phyloP scores from a whole-genome alignment of 1,140 invertebrate genomes.

The Eueides isabella region DNA sequence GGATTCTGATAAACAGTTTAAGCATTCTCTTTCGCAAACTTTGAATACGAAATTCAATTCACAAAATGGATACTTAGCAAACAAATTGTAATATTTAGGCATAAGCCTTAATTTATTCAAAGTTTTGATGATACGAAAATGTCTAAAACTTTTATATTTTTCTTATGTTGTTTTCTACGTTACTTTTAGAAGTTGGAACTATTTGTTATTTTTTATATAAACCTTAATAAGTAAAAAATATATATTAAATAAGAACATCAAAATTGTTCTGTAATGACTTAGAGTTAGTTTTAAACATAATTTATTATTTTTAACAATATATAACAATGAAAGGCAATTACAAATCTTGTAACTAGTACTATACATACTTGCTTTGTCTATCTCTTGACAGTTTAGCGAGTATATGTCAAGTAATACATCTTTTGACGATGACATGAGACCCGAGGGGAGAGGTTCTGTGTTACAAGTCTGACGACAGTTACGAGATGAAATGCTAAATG shows the following conservation, averaged over 20 bases:
- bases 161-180: background rate
- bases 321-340: constrained; percentile 11
- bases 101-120: constrained; percentile 10
- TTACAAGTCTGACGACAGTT: constrained; percentile 9
- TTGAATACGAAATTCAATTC: constrained; percentile 46
- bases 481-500: background rate
- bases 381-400: constrained; percentile 1
- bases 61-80: constrained; percentile 32
- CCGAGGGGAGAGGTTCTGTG: constrained; percentile 18
- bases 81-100: constrained; percentile 26
- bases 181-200: too few species aligned
- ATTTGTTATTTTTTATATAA: too few species aligned
- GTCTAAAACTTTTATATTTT: background rate
- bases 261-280: too few species aligned
- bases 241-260: too few species aligned
- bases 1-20: constrained; percentile 48
- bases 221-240: too few species aligned
- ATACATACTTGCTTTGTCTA: background rate
- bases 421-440: constrained; percentile 26
- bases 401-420: constrained; percentile 20
- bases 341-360: background rate
- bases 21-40: constrained; percentile 44
- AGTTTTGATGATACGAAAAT: background rate
- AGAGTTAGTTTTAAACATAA: too few species aligned
- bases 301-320: too few species aligned